Conservation (phyloP, 2,888 invertebrate genomes). For the Eupelmus urozonus region DNA sequence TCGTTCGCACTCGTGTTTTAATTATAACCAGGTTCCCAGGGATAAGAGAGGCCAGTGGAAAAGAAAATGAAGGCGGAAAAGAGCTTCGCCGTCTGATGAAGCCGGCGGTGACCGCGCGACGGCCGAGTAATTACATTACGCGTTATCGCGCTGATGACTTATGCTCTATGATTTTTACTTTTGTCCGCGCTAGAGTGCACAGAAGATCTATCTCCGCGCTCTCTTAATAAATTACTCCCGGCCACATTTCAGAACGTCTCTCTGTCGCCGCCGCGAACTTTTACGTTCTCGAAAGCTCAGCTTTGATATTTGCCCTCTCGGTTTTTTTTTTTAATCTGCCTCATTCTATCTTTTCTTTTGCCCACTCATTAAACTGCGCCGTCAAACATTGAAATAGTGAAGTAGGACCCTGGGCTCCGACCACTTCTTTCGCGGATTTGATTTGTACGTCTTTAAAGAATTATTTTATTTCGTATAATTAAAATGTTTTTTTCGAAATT, state of each 20-base stretch:
- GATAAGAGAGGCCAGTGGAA: not conserved
- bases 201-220: constrained; percentile 22
- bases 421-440: not conserved
- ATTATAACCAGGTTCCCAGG: constrained; percentile 40
- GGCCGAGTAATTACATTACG: constrained; percentile 56
- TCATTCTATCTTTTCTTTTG: not conserved
- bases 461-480: too few species aligned
- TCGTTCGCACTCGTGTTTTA: constrained; percentile 32
- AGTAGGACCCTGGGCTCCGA: too few species aligned
- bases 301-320: not conserved
- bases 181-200: not conserved
- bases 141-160: constrained; percentile 50
- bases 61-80: not conserved
- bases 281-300: not conserved
- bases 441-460: too few species aligned
- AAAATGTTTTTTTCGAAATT: too few species aligned
- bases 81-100: constrained; percentile 41
- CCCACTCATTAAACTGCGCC: not conserved
- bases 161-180: constrained; percentile 34
- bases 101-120: constrained; percentile 43
- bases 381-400: not conserved
- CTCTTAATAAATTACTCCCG: constrained; percentile 41
- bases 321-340: not conserved
- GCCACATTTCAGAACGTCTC: not conserved
- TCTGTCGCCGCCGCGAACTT: not conserved